A percentile compares a stretch with the other conserved stretches of the same genome.
These are phyloP conservation scores for Onychorhynchus coronatus DNA, from an alignment of 2,113 vertebrate species.

Conservation along the genomic window DNA sequence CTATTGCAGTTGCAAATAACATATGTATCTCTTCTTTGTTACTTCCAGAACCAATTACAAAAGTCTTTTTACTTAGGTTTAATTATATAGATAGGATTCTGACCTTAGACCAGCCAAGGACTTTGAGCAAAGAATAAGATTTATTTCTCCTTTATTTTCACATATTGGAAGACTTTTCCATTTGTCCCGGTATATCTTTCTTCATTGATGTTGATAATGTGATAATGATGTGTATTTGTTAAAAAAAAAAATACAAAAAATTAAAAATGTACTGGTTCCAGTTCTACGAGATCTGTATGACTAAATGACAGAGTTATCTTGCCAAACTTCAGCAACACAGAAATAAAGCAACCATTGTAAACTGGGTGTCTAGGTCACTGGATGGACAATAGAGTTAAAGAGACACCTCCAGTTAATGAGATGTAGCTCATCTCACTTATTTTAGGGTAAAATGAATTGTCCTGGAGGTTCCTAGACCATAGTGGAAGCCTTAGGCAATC, in stretches of 20 bases:
- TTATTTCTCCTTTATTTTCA: neutral
- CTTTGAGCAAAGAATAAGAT: neutral
- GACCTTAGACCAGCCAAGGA: neutral
- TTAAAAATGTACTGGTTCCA: neutral
- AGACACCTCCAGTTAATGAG: neutral
- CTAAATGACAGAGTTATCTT: neutral
- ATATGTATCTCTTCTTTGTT: conserved; percentile 23
- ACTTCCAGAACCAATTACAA: conserved; percentile 1
- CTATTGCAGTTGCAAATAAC: conserved; percentile 27
- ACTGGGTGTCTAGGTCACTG: neutral
- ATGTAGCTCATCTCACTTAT: neutral
- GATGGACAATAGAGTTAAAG: neutral
- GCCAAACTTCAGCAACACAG: neutral
- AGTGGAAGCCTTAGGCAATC: neutral
- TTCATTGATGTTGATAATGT: neutral
- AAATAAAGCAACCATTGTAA: neutral
- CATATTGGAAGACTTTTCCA: neutral
- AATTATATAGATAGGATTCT: neutral
- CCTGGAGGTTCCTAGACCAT: neutral
- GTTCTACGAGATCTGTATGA: neutral
- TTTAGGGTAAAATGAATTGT: neutral
- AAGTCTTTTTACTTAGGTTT: neutral
- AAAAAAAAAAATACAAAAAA: neutral
- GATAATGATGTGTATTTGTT: neutral
- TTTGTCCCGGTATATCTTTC: neutral